Evolutionary conservation across 2,888 invertebrate genomes (phyloP).

Genomic region (Sphaerophoria taeniata): DNA sequence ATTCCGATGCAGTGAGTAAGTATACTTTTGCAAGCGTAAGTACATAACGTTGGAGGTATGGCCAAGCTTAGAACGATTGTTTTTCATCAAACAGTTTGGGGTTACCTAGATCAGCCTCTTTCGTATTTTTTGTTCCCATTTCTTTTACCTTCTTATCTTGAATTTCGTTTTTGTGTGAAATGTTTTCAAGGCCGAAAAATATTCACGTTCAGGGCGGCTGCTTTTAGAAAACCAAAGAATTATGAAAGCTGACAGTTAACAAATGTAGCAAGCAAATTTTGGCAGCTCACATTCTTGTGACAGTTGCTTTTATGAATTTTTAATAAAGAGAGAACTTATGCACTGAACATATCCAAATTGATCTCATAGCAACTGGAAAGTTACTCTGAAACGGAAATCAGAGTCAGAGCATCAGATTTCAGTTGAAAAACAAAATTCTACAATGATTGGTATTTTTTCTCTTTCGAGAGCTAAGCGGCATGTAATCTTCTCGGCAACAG

Average conservation of each 20-base stretch:
- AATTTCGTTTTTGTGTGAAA: not conserved
- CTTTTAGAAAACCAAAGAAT: no score
- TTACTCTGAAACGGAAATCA: no score
- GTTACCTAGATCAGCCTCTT: slow-evolving; percentile 26
- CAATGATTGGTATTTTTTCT: no score
- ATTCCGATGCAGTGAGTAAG: not conserved
- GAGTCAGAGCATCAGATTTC: no score
- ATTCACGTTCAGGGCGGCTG: no score
- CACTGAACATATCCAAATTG: no score
- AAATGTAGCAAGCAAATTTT: not conserved
- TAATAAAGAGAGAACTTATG: no score
- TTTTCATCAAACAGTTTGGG: slow-evolving; percentile 64
- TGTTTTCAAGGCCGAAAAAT: not conserved
- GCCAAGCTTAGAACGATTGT: slow-evolving; percentile 48
- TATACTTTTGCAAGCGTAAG: not conserved
- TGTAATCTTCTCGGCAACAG: no score
- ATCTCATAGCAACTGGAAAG: no score
- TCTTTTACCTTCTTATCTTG: not conserved
- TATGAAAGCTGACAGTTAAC: not conserved
- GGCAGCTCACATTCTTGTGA: not conserved
- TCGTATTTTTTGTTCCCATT: not conserved
- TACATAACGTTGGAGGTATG: not conserved
- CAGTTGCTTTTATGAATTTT: not conserved
- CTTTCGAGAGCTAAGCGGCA: no score
- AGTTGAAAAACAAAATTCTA: no score